These are phyloP conservation scores for Cyphomyrmex costatus DNA, from an alignment of 1,140 invertebrate species.

Conservation along the genomic window DNA sequence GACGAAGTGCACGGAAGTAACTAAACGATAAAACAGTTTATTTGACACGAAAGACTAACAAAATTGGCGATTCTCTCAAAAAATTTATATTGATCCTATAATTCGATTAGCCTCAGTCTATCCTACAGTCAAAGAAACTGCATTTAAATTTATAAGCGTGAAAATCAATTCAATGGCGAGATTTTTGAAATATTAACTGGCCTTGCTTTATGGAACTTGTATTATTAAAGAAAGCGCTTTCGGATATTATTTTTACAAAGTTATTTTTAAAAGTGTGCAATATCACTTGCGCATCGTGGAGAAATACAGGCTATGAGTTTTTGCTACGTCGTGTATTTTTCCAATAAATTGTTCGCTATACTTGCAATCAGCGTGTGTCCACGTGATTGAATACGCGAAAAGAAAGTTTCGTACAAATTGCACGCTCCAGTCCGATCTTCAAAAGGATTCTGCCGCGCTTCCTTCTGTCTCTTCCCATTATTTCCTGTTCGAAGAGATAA, in stretches of 20 bases:
- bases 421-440: constrained; percentile 20
- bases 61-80: too few relatives aligned
- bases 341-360: constrained; percentile 37
- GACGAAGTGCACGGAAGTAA: too few relatives aligned
- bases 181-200: neutral
- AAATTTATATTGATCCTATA: too few relatives aligned
- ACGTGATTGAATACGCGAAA: constrained; percentile 47
- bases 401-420: constrained; percentile 57
- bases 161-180: neutral
- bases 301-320: constrained; percentile 27
- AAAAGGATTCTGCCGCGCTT: constrained; percentile 20
- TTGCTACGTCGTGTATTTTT: constrained; percentile 37
- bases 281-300: constrained; percentile 5
- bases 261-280: constrained; percentile 12
- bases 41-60: too few relatives aligned
- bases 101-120: too few relatives aligned
- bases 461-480: constrained; percentile 21
- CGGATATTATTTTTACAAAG: neutral
- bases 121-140: neutral
- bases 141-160: neutral
- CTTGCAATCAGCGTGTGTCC: constrained; percentile 22
- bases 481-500: constrained; percentile 39
- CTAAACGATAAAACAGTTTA: too few relatives aligned
- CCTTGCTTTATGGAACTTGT: neutral
- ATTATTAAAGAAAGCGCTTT: neutral